phyloP scores from a whole-genome alignment of 2,113 vertebrate species.

The Hippocampus barbouri region DNA sequence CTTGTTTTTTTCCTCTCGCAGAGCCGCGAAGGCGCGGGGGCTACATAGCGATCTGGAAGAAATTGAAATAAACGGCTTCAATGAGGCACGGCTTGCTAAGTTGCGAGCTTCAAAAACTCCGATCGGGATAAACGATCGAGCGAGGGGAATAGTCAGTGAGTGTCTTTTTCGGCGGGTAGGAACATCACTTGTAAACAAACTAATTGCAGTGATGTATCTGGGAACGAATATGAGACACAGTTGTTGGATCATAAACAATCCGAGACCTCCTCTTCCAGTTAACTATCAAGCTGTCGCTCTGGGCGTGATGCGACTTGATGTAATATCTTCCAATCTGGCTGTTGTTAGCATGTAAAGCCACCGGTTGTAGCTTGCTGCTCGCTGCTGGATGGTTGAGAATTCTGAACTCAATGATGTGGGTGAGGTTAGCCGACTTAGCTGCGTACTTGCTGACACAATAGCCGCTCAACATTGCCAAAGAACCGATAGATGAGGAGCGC shows the following conservation, averaged over 20 bases:
- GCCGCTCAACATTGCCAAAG: too few relatives aligned
- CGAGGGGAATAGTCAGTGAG: neutral
- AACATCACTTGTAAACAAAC: neutral
- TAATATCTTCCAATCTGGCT: neutral
- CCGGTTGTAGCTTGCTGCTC: too few relatives aligned
- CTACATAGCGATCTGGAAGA: conserved; percentile 13
- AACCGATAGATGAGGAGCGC: too few relatives aligned
- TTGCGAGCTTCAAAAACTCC: neutral
- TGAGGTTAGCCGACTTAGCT: neutral
- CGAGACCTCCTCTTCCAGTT: neutral
- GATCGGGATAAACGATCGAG: neutral
- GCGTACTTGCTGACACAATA: too few relatives aligned
- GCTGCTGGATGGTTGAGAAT: neutral
- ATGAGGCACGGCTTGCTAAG: neutral
- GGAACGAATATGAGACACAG: neutral
- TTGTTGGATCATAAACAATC: conserved; percentile 8
- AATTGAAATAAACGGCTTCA: neutral
- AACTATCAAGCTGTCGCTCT: neutral
- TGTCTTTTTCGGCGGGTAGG: neutral
- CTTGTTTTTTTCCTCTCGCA: conserved; percentile 5
- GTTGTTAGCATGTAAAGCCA: neutral
- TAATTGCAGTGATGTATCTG: neutral
- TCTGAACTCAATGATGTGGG: neutral
- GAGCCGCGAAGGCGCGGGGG: neutral
- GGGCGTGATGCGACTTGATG: neutral